Base-by-base conservation (phyloP, 2,888 invertebrate species). In the Cheilosia impressa region DNA sequence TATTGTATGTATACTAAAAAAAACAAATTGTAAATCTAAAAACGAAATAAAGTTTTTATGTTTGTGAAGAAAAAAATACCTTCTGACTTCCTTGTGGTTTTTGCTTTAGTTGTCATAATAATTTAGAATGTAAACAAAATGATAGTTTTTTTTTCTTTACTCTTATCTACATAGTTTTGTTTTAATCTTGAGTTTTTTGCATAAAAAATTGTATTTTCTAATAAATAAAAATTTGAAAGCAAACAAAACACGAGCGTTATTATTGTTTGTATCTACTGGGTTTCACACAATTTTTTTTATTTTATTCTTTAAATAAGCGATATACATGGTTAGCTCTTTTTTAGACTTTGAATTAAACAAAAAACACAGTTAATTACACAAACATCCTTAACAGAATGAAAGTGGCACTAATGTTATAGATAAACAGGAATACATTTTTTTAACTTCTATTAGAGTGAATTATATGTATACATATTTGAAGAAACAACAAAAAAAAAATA, bases 371-470 rank as follows among this genome's bases (percentile, higher is more conserved):
- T 58, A 22, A 55, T 53, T 60, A 62, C 19, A 47, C 62, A 63
- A 78, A 68, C 73, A 68, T 63, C 55, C 38, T 45, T 76, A 66
- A 68, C 45, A 68, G 31, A 73, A 68, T 41, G 45, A 9, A 34
- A 34, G 34, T 34, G 10, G 34, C 41, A 47, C 57, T 52, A 62
- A 53, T 27, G 19, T 19, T 45, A 60, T 72, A 66, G 65, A 60
- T 60, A 55, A 72, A 58, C 34, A 78, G 41, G 19, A 66, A 55
- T 45, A 60, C 57, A 22, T 79, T 65, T 65, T 63, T 65, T 52
- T 13, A 53, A 60, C 63, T 69, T 79, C 83, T 79, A 53, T 63
- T 84, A 79, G 83, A 84, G 79, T 84, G 73, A 73, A 79, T 79
- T 78, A 79, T 80, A 79, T 80, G 68, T 73, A 75, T 68, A 73